Percentiles rank a stretch among this genome's conserved stretches.
Conservation (phyloP, 2,888 invertebrate genomes). For the Pomacea canaliculata region DNA sequence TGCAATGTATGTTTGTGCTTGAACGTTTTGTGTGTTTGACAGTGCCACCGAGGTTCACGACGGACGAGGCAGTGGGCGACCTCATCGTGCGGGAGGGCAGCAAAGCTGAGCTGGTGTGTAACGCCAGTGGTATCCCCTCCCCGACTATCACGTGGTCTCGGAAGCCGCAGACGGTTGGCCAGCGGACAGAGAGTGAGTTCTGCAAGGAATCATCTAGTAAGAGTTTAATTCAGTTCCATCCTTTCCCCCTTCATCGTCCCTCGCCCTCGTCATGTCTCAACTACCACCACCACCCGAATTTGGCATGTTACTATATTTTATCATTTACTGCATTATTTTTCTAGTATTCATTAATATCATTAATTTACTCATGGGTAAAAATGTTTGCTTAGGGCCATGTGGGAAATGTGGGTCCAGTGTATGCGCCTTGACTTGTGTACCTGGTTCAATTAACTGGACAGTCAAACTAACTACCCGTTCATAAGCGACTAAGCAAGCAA, state of each 20-base stretch:
- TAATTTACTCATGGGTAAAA: no score
- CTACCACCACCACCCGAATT: not conserved
- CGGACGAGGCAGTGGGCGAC: constrained; percentile 81
- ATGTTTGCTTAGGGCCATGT: no score
- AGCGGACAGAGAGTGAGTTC: constrained; percentile 43
- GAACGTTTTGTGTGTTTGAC: constrained; percentile 40
- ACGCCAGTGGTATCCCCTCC: constrained; percentile 82
- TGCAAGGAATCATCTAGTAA: constrained; percentile 40
- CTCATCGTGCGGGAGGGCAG: constrained; percentile 93
- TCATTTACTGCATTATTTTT: not conserved
- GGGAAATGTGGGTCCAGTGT: no score
- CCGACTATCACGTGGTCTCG: constrained; percentile 93
- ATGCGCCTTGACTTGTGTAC: no score
- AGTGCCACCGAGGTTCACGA: constrained; percentile 97
- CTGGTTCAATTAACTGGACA: no score
- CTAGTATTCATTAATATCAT: not conserved
- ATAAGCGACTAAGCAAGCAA: no score
- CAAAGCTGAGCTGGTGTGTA: constrained; percentile 87
- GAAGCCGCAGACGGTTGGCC: constrained; percentile 28
- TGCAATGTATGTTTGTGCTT: no score
- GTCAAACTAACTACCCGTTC: no score
- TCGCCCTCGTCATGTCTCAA: not conserved
- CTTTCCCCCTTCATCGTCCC: not conserved
- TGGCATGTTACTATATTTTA: not conserved
- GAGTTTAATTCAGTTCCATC: constrained; percentile 26